Evolutionary conservation across 2,113 vertebrate genomes (phyloP), one percentile per base, ranked within the genome.

Genomic region (Hyla sarda): DNA sequence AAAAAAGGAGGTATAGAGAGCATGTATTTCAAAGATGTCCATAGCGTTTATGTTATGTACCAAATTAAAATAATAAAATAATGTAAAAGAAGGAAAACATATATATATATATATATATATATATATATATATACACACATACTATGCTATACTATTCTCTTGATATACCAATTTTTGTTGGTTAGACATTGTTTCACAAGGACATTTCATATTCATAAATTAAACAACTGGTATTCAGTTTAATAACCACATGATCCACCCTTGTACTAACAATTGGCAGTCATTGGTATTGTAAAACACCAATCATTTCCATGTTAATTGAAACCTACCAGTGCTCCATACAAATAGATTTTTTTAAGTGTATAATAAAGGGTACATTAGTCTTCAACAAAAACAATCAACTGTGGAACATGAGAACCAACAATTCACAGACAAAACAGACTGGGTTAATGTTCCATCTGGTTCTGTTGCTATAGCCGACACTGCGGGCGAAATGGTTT

Each of bases 361-460:
- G 54, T 21, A 19, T 32, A 37, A 41, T 25, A 56, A 88, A 82
- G 83, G 81, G 28, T 85, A 17, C 71, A 58, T 32, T 47, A n/a
- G 11, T 13, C 58, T 48, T 87, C 9, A 1, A 23, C 4, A 50
- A 0, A 0, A 34, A 25, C 0, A 2, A 77, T 58, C 58, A 65
- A 48, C 14, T 77, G 62, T 74, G 28, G 11, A 67, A 21, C 50
- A n/a, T 34, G 74, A 17, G 0, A 2, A 37, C 7, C 73, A 88
- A 72, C 76, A 77, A 41, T 56, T 48, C 16, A 2, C 41, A 30
- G 77, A 85, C 32, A 14, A 34, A 28, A n/a, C 54, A 10, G 23
- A 3, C 25, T 11, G 62, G 83, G 1, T 16, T 17, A 72, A 69
- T 6, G 75, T 45, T 69, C 67, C 74, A 48, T 71, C 82, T 54